A percentile compares a stretch with the other conserved stretches of the same genome.
These are phyloP conservation scores for Microcebus jonahi DNA, from an alignment of 2,113 vertebrate genomes.

Conservation along the genomic window DNA sequence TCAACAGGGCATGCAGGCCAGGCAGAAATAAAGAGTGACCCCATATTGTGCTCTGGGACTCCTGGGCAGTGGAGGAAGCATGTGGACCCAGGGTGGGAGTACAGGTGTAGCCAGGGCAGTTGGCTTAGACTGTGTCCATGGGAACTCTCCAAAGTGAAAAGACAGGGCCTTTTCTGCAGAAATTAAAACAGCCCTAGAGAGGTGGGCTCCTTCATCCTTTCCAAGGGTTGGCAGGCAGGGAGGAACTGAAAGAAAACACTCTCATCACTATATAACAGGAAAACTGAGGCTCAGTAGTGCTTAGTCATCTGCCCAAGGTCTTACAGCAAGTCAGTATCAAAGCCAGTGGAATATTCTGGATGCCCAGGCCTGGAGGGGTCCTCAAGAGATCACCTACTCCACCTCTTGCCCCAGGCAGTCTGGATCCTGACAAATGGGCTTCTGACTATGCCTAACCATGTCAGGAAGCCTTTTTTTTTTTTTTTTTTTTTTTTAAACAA, in stretches of 20 bases:
- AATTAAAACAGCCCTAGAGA: not conserved
- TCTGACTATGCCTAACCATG: slow-evolving; percentile 24
- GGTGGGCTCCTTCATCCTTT: not conserved
- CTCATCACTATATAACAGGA: slow-evolving; percentile 61
- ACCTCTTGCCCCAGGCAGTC: slow-evolving; percentile 18
- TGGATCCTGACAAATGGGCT: not conserved
- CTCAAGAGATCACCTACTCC: slow-evolving; percentile 24
- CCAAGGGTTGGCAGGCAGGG: slow-evolving; percentile 1
- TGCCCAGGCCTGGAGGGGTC: not conserved
- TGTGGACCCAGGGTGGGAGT: not conserved
- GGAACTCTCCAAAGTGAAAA: slow-evolving; percentile 3
- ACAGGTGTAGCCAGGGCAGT: not conserved
- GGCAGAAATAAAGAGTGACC: not conserved
- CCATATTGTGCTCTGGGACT: not conserved
- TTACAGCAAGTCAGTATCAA: slow-evolving; percentile 52
- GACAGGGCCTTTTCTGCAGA: not conserved
- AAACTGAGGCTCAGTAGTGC: slow-evolving; percentile 74
- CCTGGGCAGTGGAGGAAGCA: not conserved
- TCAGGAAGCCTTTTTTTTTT: not conserved
- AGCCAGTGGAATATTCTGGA: slow-evolving; percentile 44
- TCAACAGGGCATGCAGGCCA: not conserved
- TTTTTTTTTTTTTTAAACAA: not conserved
- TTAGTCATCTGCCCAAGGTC: slow-evolving; percentile 64
- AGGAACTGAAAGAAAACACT: slow-evolving; percentile 34
- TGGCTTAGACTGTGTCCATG: not conserved